phyloP scores from a whole-genome alignment of 2,113 vertebrate species.

The Ptyas mucosa region DNA sequence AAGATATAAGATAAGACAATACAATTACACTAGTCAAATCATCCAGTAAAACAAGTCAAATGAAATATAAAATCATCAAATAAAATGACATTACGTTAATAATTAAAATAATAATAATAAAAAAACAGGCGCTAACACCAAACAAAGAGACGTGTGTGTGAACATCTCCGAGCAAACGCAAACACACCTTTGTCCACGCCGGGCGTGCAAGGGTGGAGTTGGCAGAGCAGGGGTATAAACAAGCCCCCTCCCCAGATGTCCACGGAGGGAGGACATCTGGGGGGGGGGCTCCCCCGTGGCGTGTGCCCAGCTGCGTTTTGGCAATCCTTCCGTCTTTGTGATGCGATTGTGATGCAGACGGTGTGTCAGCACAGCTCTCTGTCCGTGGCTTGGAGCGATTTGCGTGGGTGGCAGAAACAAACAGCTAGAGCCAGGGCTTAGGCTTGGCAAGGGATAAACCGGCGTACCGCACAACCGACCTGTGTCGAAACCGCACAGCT shows the following conservation, averaged over 20 bases:
- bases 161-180: neutral
- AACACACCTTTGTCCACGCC: rapidly evolving
- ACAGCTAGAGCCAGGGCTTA: neutral
- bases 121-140: neutral
- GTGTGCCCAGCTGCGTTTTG: neutral
- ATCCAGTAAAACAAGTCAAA: no score
- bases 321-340: neutral
- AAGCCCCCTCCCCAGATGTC: neutral
- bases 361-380: neutral
- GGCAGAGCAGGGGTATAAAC: no score
- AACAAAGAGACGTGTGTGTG: no score
- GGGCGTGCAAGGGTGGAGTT: neutral
- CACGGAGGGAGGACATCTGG: neutral
- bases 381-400: neutral
- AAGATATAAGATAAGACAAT: no score
- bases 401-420: neutral
- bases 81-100: no score
- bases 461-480: neutral
- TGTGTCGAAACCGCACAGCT: neutral
- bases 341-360: neutral
- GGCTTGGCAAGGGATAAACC: neutral
- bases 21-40: no score
- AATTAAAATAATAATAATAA: no score
- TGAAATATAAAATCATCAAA: no score
- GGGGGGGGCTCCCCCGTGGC: neutral